These are phyloP conservation scores for Tinamus guttatus DNA, from an alignment of 2,113 vertebrate species.

Conservation along the genomic window DNA sequence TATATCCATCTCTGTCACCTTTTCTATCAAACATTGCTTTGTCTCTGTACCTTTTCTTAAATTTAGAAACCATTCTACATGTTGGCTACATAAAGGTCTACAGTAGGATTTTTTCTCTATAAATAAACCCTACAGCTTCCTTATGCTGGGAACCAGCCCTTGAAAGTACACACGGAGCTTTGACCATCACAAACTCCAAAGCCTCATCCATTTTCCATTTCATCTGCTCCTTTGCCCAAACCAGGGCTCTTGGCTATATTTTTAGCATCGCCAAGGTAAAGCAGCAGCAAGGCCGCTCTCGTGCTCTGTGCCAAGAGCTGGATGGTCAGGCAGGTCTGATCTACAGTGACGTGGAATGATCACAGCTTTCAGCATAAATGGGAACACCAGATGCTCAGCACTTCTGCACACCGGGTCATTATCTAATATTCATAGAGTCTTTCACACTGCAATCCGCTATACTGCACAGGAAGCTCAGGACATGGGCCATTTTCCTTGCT, in stretches of 20 bases:
- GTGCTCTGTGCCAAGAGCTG: neutral
- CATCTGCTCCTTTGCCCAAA: neutral
- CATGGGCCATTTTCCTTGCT: neutral
- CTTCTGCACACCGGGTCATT: neutral
- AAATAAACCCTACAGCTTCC: neutral
- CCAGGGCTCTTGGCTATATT: neutral
- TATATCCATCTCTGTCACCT: neutral
- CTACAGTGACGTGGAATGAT: constrained; percentile 21
- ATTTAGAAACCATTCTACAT: neutral
- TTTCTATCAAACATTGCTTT: neutral
- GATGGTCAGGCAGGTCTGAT: constrained; percentile 21
- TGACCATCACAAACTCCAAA: neutral
- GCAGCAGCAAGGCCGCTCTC: neutral
- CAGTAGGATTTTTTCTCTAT: neutral
- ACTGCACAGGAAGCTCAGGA: neutral
- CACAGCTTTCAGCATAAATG: constrained; percentile 10
- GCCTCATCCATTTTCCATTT: neutral
- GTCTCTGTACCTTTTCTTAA: neutral
- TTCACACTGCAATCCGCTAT: neutral
- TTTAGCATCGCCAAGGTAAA: neutral
- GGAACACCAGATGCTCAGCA: neutral
- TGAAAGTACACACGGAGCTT: neutral
- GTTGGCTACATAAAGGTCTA: neutral
- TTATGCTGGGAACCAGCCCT: neutral
- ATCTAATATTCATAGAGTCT: constrained; percentile 35